Evolutionary conservation across 2,797 vertebrate species (phyloP).

Genomic region (Siniperca scherzeri): DNA sequence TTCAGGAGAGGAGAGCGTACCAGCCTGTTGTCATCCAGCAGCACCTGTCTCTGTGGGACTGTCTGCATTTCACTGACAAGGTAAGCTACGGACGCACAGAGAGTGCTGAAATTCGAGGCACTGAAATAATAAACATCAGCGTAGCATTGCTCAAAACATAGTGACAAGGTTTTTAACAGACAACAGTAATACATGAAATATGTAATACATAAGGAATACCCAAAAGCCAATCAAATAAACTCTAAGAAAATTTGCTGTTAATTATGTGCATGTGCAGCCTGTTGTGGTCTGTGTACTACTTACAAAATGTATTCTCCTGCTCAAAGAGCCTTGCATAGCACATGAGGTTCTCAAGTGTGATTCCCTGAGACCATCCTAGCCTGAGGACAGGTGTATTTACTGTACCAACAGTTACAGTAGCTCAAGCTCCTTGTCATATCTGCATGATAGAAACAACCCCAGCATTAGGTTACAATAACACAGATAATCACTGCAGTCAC

Average conservation of each 20-base stretch:
- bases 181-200: background rate
- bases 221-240: constrained; percentile 9
- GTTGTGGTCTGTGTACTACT: background rate
- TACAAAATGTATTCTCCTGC: background rate
- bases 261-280: background rate
- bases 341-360: background rate
- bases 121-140: constrained; percentile 7
- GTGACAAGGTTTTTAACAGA: constrained; percentile 24
- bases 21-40: constrained; percentile 71
- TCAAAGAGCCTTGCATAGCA: background rate
- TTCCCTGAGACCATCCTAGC: background rate
- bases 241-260: constrained; percentile 14
- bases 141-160: background rate
- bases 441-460: background rate
- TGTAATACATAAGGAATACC: background rate
- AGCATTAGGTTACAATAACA: background rate
- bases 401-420: background rate
- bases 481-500: background rate
- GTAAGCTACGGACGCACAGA: constrained; percentile 52
- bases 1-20: constrained; percentile 65
- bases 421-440: background rate
- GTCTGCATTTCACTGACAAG: constrained; percentile 76
- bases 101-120: background rate
- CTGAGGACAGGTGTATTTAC: constrained; percentile 7
- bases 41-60: constrained; percentile 84